Percentiles rank a stretch among this genome's conserved stretches.
Evolutionary conservation across 2,888 invertebrate genomes (phyloP).

Genomic region (Pimpla rufipes): DNA sequence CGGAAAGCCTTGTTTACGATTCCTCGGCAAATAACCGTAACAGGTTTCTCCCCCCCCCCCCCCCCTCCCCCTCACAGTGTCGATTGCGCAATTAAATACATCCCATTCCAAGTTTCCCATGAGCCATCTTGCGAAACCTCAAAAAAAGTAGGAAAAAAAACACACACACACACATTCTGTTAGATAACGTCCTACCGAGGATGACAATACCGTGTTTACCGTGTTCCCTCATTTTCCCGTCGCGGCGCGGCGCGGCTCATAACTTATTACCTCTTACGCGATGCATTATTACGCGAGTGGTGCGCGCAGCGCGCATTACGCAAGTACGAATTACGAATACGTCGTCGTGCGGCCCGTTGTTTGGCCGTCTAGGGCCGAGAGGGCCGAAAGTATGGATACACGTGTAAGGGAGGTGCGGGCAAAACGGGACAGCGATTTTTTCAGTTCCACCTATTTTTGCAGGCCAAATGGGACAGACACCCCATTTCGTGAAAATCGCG

Average conservation of each 20-base stretch:
- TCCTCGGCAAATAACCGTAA: too few relatives aligned
- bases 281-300: slow-evolving; percentile 54
- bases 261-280: slow-evolving; percentile 53
- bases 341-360: slow-evolving; percentile 27
- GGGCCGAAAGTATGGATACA: slow-evolving; percentile 25
- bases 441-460: too few relatives aligned
- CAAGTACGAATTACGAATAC: slow-evolving; percentile 59
- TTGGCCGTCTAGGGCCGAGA: background rate
- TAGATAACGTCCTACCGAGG: background rate
- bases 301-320: slow-evolving; percentile 56
- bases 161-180: background rate
- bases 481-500: too few relatives aligned
- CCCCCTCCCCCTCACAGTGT: too few relatives aligned
- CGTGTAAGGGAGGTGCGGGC: too few relatives aligned
- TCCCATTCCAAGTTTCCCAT: too few relatives aligned
- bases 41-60: too few relatives aligned
- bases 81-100: too few relatives aligned
- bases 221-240: slow-evolving; percentile 19
- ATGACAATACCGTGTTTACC: background rate
- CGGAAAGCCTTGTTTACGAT: too few relatives aligned
- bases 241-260: background rate
- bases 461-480: too few relatives aligned
- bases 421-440: too few relatives aligned
- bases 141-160: background rate
- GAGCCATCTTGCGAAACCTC: background rate